Evolutionary conservation across 2,797 vertebrate species (phyloP).

Genomic region (Chromobotia macracanthus): DNA sequence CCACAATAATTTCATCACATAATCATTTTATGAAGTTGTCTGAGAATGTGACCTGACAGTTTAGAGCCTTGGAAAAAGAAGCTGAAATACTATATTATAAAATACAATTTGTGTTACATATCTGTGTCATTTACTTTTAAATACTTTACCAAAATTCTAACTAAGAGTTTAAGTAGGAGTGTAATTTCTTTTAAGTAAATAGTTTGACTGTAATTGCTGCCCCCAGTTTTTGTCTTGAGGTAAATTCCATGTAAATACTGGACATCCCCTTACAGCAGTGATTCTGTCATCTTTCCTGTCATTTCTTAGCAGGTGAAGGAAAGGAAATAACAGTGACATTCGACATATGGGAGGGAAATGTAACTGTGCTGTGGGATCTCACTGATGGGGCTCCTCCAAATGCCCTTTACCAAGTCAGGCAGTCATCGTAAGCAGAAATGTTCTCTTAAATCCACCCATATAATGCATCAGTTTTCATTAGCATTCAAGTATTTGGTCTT

Average conservation of each 20-base stretch:
- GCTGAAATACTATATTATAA: too few relatives aligned
- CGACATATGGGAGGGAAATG: slow-evolving; percentile 68
- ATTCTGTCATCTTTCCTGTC: not conserved
- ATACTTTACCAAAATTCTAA: not conserved
- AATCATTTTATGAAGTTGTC: not conserved
- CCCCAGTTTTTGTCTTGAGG: slow-evolving; percentile 11
- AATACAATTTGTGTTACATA: too few relatives aligned
- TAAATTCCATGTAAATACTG: slow-evolving; percentile 5
- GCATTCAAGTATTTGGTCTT: too few relatives aligned
- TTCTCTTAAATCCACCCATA: not conserved
- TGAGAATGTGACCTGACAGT: too few relatives aligned
- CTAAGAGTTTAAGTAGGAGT: not conserved
- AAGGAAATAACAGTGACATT: slow-evolving; percentile 44
- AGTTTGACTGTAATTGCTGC: not conserved
- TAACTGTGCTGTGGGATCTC: slow-evolving; percentile 64
- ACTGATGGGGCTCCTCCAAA: slow-evolving; percentile 43
- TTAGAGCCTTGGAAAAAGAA: not conserved
- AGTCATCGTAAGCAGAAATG: slow-evolving; percentile 62
- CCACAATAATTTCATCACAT: not conserved
- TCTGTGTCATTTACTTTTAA: not conserved
- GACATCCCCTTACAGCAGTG: not conserved
- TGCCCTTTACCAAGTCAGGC: slow-evolving; percentile 68
- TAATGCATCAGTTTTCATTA: not conserved
- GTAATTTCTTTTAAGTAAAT: not conserved
- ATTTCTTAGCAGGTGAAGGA: slow-evolving; percentile 43